Evolutionary conservation across 2,113 vertebrate species (phyloP).

Genomic region (Indicator indicator): DNA sequence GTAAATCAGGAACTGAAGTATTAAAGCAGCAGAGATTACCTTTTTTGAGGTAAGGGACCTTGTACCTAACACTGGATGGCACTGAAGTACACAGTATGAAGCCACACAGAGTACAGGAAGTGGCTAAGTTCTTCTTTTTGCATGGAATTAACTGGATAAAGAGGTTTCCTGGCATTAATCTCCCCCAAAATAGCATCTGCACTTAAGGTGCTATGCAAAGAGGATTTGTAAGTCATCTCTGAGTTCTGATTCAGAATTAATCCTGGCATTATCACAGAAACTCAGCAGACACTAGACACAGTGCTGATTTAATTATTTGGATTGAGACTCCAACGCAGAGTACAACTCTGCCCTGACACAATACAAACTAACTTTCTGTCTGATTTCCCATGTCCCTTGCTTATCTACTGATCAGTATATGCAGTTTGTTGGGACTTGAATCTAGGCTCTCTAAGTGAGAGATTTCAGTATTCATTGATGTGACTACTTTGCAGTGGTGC

Average conservation of each 20-base stretch:
- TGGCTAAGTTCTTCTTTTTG: not conserved
- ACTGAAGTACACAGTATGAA: slow-evolving; percentile 21
- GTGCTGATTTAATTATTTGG: not conserved
- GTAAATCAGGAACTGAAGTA: not conserved
- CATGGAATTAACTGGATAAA: slow-evolving; percentile 13
- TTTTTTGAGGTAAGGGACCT: not conserved
- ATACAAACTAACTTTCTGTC: not conserved
- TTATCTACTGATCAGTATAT: not conserved
- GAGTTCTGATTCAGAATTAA: slow-evolving; percentile 22
- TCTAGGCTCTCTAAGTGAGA: not conserved
- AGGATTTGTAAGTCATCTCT: slow-evolving; percentile 1
- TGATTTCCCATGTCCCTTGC: not conserved
- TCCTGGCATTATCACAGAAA: not conserved
- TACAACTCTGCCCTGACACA: not conserved
- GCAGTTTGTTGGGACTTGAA: not conserved
- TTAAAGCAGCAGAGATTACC: not conserved
- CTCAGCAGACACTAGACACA: not conserved
- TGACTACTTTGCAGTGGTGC: not conserved
- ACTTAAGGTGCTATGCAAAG: not conserved
- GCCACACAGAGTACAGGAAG: not conserved
- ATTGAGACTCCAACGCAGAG: not conserved
- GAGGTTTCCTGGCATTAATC: slow-evolving; percentile 32
- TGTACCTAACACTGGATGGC: slow-evolving; percentile 49
- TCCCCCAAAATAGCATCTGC: slow-evolving; percentile 6
- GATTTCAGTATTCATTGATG: not conserved